These are phyloP conservation scores for Xiphophorus hellerii DNA, from an alignment of 2,113 vertebrate genomes.

Conservation along the genomic window DNA sequence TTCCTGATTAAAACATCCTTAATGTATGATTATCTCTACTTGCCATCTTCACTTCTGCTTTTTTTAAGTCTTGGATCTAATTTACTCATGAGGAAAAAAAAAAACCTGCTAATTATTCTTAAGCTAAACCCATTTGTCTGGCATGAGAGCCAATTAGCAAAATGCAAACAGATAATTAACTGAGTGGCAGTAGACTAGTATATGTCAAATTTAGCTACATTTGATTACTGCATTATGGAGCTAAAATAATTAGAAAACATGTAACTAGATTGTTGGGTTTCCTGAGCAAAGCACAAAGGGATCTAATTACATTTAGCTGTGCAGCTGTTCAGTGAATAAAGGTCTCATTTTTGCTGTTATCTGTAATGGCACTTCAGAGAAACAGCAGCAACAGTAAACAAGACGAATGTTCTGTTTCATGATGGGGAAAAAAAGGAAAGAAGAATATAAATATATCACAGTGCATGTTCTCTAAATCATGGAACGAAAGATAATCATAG, in stretches of 20 bases:
- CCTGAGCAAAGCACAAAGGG: slow-evolving; percentile 1
- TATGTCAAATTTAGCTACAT: slow-evolving; percentile 36
- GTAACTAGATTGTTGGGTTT: slow-evolving; percentile 20
- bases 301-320: slow-evolving; percentile 36
- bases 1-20: neutral
- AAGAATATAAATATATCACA: slow-evolving; percentile 43
- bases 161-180: slow-evolving; percentile 31
- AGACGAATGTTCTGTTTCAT: slow-evolving; percentile 33
- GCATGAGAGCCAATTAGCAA: slow-evolving; percentile 35
- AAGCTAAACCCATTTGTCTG: slow-evolving; percentile 40
- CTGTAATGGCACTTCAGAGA: slow-evolving; percentile 37
- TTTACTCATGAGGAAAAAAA: neutral
- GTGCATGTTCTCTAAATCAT: slow-evolving; percentile 57
- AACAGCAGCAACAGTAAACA: slow-evolving; percentile 32
- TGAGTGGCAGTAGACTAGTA: slow-evolving; percentile 16
- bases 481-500: slow-evolving; percentile 74
- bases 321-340: slow-evolving; percentile 13
- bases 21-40: neutral
- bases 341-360: slow-evolving; percentile 28
- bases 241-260: slow-evolving; percentile 26
- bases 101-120: slow-evolving; percentile 43
- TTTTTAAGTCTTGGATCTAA: neutral
- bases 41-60: neutral
- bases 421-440: slow-evolving; percentile 23
- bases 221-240: slow-evolving; percentile 39